phyloP scores from a whole-genome alignment of 2,113 vertebrate genomes.

The Aphelocoma coerulescens region DNA sequence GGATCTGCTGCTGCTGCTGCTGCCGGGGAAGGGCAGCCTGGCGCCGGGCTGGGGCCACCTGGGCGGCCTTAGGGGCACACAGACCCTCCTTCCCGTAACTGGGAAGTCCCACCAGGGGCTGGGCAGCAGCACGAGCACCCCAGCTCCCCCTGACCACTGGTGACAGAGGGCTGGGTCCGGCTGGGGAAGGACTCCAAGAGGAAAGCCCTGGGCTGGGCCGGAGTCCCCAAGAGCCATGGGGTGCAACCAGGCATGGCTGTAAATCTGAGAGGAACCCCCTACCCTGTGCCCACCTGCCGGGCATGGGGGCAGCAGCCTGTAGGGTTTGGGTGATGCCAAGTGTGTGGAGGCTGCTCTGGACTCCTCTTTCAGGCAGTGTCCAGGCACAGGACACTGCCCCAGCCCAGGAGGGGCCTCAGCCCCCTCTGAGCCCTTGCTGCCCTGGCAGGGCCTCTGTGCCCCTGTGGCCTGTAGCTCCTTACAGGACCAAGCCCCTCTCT shows the following conservation, averaged over 20 bases:
- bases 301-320: not conserved
- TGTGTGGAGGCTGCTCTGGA: not conserved
- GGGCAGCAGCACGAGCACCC: not conserved
- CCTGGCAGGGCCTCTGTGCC: not conserved
- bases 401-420: not conserved
- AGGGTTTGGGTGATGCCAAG: not conserved
- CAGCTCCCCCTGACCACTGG: not conserved
- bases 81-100: rapidly evolving
- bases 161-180: not conserved
- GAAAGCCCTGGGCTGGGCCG: not conserved
- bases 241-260: not conserved
- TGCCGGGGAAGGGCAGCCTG: not conserved
- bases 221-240: rapidly evolving
- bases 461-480: not conserved
- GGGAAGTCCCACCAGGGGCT: rapidly evolving
- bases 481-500: not conserved
- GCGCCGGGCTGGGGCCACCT: not conserved
- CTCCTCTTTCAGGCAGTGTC: not conserved
- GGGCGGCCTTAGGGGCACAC: rapidly evolving
- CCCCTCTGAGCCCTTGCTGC: rapidly evolving
- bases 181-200: not conserved
- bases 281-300: not conserved
- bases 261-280: not conserved
- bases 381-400: not conserved
- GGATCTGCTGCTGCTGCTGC: not conserved